Evolutionary conservation across 2,888 invertebrate genomes (phyloP).

Genomic region (Xestobium rufovillosum): DNA sequence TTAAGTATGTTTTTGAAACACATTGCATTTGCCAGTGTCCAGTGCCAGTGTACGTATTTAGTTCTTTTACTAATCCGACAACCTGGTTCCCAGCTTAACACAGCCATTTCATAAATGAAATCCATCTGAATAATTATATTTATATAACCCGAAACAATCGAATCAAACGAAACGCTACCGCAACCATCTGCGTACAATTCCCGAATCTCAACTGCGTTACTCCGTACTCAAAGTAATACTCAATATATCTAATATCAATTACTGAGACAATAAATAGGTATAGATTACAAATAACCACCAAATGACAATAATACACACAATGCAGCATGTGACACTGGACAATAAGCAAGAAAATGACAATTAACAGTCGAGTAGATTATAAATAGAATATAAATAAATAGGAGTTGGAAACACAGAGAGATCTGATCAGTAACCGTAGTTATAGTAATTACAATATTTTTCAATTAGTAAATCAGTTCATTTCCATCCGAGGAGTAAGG

Average conservation of each 20-base stretch:
- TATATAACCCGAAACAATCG: constrained; percentile 27
- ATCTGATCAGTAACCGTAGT: constrained; percentile 16
- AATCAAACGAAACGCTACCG: constrained; percentile 31
- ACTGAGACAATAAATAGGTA: constrained; percentile 42
- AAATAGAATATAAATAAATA: constrained; percentile 32
- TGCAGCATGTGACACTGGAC: constrained; percentile 45
- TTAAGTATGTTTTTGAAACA: constrained; percentile 24
- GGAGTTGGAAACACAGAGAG: constrained; percentile 32
- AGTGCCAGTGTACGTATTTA: constrained; percentile 37
- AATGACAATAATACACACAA: constrained; percentile 44
- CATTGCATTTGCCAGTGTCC: constrained; percentile 41
- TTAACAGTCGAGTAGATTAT: constrained; percentile 27
- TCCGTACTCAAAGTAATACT: constrained; percentile 37
- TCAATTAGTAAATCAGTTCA: constrained; percentile 35
- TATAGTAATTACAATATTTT: constrained; percentile 1
- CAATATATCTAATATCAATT: constrained; percentile 35
- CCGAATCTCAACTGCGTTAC: constrained; percentile 36
- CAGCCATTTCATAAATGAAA: constrained; percentile 37
- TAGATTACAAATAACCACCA: constrained; percentile 42
- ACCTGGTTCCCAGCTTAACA: constrained; percentile 39
- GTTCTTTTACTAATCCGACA: constrained; percentile 30
- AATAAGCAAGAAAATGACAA: constrained; percentile 41
- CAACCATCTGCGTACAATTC: constrained; percentile 29
- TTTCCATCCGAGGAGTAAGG: constrained; percentile 30
- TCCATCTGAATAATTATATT: constrained; percentile 34